Evolutionary conservation across 37 sponge, comb jelly and placozoan species (phyloP), one percentile per base, ranked within the genome.

Genomic region (Ephydatia muelleri): DNA sequence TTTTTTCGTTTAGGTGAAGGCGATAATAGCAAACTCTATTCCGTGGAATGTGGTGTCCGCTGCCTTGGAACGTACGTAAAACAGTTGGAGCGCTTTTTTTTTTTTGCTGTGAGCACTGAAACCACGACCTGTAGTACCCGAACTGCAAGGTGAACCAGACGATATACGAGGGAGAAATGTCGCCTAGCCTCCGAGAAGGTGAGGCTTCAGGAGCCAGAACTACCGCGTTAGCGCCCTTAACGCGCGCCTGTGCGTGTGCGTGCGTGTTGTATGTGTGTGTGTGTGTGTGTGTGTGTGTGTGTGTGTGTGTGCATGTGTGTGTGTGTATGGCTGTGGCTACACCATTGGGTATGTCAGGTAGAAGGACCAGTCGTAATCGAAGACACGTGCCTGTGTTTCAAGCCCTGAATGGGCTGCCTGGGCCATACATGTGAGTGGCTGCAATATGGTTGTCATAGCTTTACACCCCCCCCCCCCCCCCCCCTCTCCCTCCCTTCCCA

Each of bases 331-430:
- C n/a, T n/a, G n/a, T n/a, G n/a, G n/a, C n/a, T n/a, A n/a, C n/a
- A n/a, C n/a, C n/a, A n/a, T n/a, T n/a, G n/a, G n/a, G 37, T 31
- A 38, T 76, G 25, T 4, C 65, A 92, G 95, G 72, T 94, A 13
- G 34, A 93, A 8, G 94, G 91, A 29, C 94, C 98, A 25, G 96
- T 98, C 65, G 85, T 98, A 25, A 86, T 78, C 27, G 98, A 98
- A 80, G 98, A 98, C 82, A 98, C 96, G 27, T 94, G 94, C 84
- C 88, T 98, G 48, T 95, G 96, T 43, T 98, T 90, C 84, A 93
- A 92, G 96, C 98, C 21, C 91, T 98, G 49, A 78, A 92, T 0
- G 98, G 98, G 66, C 88, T 98, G 19, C 98, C 98, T 27, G 98
- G 98, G 29, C 98, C 98, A 26, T 98, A 98, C 92, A 92, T 95